Base-by-base conservation (phyloP, 2,113 vertebrate genomes). In the Hiodon alosoides region DNA sequence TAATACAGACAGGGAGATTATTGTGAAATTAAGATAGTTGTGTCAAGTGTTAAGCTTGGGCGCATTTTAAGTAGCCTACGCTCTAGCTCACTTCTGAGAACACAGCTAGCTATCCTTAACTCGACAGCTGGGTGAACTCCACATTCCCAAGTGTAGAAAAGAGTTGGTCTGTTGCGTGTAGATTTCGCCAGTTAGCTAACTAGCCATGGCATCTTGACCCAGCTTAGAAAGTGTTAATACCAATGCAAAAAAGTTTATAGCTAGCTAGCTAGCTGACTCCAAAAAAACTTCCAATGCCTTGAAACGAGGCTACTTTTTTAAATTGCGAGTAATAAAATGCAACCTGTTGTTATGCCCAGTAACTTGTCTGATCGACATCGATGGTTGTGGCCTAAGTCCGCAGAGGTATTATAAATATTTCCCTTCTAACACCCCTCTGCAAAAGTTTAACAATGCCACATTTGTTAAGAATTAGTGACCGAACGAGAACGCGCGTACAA, bases 291-390 rank as follows among this genome's bases (percentile, higher is more conserved):
- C 59, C 47, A 5, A 7, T 8, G 61, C 62, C 46, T 81, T 73
- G 53, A 83, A 86, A 79, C 83, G 84, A 80, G 64, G 62, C 52
- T 62, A 84, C 86, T 88, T 85, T 14, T 55, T 60, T 53, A 66
- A 17, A 60, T 47, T 67, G 31, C 61, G 71, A 72, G 73, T 79
- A 81, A 79, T 78, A 78, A 74, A 69, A 78, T 75, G 83, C 90
- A 90, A 92, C 89, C 88, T 90, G 90, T 91, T 90, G 89, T 89
- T 55, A 47, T 13, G 13, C 14, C 52, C 47, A 81, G 86, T 84
- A 88, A 91, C 86, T 89, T 90, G 81, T 48, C 31, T 61, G 59
- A 65, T 54, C 46, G 57, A 7, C 46, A 14, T 16, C 17, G 65
- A 51, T 55, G 64, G 64, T 65, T 57, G 8, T 58, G 75, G 69